These are phyloP conservation scores for Neoniphon sammara DNA, from an alignment of 2,797 vertebrate genomes.

Conservation along the genomic window DNA sequence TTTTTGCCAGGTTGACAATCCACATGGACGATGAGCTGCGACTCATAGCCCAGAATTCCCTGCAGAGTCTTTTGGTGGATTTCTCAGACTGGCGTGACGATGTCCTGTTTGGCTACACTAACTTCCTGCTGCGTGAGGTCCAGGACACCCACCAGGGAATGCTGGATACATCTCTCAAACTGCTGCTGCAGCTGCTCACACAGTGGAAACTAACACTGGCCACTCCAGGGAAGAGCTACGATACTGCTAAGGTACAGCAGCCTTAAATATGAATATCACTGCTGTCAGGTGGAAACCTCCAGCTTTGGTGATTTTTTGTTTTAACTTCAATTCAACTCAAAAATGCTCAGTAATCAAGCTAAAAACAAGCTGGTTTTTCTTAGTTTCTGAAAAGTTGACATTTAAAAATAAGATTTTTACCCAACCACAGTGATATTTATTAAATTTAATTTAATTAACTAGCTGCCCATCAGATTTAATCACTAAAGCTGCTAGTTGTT, in stretches of 20 bases:
- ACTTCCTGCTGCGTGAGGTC: constrained; percentile 95
- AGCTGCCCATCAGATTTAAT: too few species aligned
- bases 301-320: background rate
- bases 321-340: too few species aligned
- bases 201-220: constrained; percentile 95
- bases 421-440: too few species aligned
- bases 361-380: too few species aligned
- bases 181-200: constrained; percentile 94
- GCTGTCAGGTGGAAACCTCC: too few species aligned
- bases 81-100: constrained; percentile 97
- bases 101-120: constrained; percentile 94
- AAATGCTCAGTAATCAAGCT: too few species aligned
- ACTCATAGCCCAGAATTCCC: constrained; percentile 96
- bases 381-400: too few species aligned
- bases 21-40: constrained; percentile 99
- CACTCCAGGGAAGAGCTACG: constrained; percentile 73
- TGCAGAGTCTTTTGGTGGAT: constrained; percentile 95
- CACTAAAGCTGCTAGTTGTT: background rate
- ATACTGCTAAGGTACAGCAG: constrained; percentile 68
- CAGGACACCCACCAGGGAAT: constrained; percentile 93
- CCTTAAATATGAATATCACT: background rate
- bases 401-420: too few species aligned
- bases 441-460: background rate
- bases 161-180: constrained; percentile 93
- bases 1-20: constrained; percentile 88